Base-by-base conservation (phyloP, 1,140 invertebrate genomes). In the Listronotus oregonensis region DNA sequence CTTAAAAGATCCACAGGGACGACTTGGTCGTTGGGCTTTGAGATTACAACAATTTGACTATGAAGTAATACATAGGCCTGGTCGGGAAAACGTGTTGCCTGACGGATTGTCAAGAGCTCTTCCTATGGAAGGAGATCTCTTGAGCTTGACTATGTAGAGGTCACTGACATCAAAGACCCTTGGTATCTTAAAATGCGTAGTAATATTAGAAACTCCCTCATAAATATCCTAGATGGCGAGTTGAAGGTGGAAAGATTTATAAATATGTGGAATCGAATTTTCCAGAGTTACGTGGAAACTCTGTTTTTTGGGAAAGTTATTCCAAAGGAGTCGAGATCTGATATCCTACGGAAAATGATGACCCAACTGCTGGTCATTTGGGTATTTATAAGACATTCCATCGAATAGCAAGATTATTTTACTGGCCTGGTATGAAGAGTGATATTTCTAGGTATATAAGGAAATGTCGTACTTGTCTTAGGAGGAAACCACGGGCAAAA, bases 21-120 rank as follows among this genome's bases (percentile, higher is more conserved):
- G 82, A 49, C 60, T 85, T 8, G 78, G 77, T 0, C 61, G 81
- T 37, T 85, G 81, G 82, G 47, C 67, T 15, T 14, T 83, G 10
- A 32, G 67, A 31, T 51, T 85, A 1, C 77, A 80, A 67, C 69
- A 69, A 9, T 82, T 76, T 68, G 67, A 78, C 37, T 79, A 79
- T 56, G 59, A n/a, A n/a, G 21, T 84, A 5, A 59, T 68, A 10
- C 78, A 82, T 62, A 68, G 78, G 44, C 74, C 73, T 46, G 80
- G 78, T n/a, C 64, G 18, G 50, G 64, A 6, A 12, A 51, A 40
- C 32, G 60, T 7, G 59, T 64, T 8, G 44, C 66, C n/a, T 44
- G 43, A 32, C 6, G 56, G 46, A 44, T 31, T 42, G 7, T 21
- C 52, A 15, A 39, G n/a, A 21, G 6, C 44, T 6, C 17, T n/a